Evolutionary conservation across 2,113 vertebrate genomes (phyloP), one percentile per base, ranked within the genome.

Genomic region (Channa argus): DNA sequence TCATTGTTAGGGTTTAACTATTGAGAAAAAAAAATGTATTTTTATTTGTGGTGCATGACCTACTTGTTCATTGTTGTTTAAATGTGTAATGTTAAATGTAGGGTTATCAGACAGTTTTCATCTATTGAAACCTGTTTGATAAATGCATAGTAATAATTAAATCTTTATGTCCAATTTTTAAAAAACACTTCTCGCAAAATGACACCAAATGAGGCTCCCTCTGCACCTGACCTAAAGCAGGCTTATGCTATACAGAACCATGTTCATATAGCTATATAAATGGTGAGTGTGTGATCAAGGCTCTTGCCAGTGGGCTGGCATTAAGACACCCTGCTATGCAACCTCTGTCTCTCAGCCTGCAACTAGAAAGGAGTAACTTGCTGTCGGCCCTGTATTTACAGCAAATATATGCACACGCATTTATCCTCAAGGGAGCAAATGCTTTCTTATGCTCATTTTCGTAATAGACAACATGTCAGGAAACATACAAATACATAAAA

Each of bases 271-370:
- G 75, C 24, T 24, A 66, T 73, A 80, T 75, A 85, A 75, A 84
- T 74, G 86, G 62, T 2, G 68, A 74, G 73, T 47, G 65, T 83
- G 78, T 14, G 80, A 78, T 54, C 74, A 56, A 64, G 68, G 24
- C 24, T 76, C 36, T 72, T 65, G 84, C 79, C 60, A 15, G 67
- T 45, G 63, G 77, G 73, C 85, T 59, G 89, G 88, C 86, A 92
- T 93, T 89, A 90, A 69, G 80, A 89, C 89, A 88, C 90, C 88
- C 86, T 71, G 53, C 88, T 50, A 76, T 80, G 79, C 83, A 85
- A 78, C 80, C 79, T 77, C 84, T 60, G 76, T 71, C 74, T 85
- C 72, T 67, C 74, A 85, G 88, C 79, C 86, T 89, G 7, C 87
- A 91, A 88, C 88, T 90, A 88, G 52, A 85, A 86, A 86, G 63